These are phyloP conservation scores for Cheilosia pagana DNA, from an alignment of 2,888 invertebrate species.

Conservation along the genomic window DNA sequence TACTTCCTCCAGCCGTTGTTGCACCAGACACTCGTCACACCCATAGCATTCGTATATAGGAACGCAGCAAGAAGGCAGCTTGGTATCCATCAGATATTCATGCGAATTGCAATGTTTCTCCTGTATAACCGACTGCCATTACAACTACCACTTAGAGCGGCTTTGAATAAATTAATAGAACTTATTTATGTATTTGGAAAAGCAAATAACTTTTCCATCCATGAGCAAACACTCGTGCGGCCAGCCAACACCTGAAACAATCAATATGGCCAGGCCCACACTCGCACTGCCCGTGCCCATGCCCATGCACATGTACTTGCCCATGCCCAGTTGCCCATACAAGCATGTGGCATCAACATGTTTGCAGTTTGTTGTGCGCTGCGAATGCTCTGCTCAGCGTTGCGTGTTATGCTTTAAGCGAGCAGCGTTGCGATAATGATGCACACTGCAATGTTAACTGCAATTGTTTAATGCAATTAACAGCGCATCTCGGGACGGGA, in stretches of 20 bases:
- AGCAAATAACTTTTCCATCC: conserved; percentile 59
- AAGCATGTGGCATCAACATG: conserved; percentile 43
- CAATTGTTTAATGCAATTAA: conserved; percentile 68
- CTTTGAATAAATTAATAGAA: conserved; percentile 62
- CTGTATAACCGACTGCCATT: conserved; percentile 45
- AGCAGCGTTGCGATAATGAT: conserved; percentile 14
- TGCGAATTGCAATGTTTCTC: conserved; percentile 63
- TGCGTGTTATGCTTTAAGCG: conserved; percentile 49
- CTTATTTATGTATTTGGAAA: conserved; percentile 39
- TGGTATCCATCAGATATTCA: conserved; percentile 64
- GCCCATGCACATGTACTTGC: no score
- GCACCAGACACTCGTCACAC: conserved; percentile 54
- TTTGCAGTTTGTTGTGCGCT: conserved; percentile 28
- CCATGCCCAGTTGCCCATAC: conserved; percentile 5
- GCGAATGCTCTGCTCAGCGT: conserved; percentile 32
- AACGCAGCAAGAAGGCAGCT: conserved; percentile 38
- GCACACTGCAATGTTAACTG: conserved; percentile 48
- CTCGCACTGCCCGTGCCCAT: no score
- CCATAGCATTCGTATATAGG: conserved; percentile 44
- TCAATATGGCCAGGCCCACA: conserved; percentile 15
- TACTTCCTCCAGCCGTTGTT: conserved; percentile 29
- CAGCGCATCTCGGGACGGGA: conserved; percentile 42
- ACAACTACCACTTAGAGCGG: conserved; percentile 13
- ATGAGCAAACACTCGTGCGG: conserved; percentile 37
- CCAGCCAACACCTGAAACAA: conserved; percentile 49